These are phyloP conservation scores for Morelia viridis DNA, from an alignment of 2,797 vertebrate genomes.

Conservation along the genomic window DNA sequence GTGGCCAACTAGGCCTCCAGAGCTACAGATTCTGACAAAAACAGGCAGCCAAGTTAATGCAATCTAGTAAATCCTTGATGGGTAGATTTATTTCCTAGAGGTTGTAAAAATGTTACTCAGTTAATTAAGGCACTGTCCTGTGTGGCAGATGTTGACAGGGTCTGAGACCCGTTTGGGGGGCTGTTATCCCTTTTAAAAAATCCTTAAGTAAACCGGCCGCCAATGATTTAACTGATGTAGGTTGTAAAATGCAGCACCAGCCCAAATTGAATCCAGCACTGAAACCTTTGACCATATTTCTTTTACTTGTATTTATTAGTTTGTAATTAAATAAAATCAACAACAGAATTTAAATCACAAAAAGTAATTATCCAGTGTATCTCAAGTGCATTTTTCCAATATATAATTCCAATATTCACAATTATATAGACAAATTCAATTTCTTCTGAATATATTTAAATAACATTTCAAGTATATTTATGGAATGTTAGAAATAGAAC, in stretches of 20 bases:
- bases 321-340: constrained; percentile 98
- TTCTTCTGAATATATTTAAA: constrained; percentile 94
- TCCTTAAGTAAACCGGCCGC: constrained; percentile 3
- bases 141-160: constrained; percentile 48
- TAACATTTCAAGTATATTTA: constrained; percentile 99
- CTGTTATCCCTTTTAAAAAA: not conserved
- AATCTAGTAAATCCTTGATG: constrained; percentile 34
- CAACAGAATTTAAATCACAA: constrained; percentile 95
- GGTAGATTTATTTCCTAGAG: constrained; percentile 45
- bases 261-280: constrained; percentile 71
- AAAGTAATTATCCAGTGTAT: constrained; percentile 99
- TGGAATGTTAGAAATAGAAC: constrained; percentile 96
- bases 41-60: constrained; percentile 35
- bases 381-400: constrained; percentile 99
- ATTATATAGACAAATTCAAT: constrained; percentile 89
- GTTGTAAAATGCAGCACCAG: constrained; percentile 35
- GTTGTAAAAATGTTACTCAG: constrained; percentile 46
- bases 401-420: constrained; percentile 92
- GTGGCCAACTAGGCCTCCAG: not conserved
- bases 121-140: constrained; percentile 13
- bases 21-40: constrained; percentile 38
- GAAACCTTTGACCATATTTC: constrained; percentile 81
- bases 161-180: constrained; percentile 37
- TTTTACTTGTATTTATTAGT: constrained; percentile 93
- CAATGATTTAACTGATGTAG: constrained; percentile 29